Conservation (phyloP, 2,113 vertebrate genomes). For the Lycocorax pyrrhopterus region DNA sequence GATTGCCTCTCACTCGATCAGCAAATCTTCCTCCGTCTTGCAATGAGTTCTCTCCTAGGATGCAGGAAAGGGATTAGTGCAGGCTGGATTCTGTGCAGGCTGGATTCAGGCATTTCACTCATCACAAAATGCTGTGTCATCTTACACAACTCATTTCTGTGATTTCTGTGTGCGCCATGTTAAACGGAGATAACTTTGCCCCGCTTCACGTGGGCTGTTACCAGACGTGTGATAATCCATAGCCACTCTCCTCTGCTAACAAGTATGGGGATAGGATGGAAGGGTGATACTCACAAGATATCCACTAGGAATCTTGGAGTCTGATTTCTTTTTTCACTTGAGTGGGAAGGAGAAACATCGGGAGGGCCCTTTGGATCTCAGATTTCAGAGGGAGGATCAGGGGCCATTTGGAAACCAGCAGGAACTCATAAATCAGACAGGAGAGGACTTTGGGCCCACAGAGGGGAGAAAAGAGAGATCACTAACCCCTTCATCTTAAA, state of each 20-base stretch:
- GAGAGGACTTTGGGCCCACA: neutral
- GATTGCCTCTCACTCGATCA: neutral
- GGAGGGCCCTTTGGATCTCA: neutral
- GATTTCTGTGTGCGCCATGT: rapidly evolving
- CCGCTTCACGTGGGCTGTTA: neutral
- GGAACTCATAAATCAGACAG: slow-evolving; percentile 34
- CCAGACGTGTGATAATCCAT: neutral
- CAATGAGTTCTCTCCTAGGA: neutral
- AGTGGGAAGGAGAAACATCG: neutral
- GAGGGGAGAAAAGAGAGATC: neutral
- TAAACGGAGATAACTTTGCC: neutral
- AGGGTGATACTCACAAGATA: neutral
- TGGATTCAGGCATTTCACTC: neutral
- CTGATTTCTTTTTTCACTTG: neutral
- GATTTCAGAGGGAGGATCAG: slow-evolving; percentile 23
- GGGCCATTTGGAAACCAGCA: slow-evolving; percentile 18
- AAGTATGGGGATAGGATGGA: neutral
- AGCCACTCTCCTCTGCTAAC: neutral
- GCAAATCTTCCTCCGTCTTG: neutral
- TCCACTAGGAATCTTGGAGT: neutral
- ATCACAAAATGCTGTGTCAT: neutral
- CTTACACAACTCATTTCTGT: neutral
- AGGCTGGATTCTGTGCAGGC: neutral
- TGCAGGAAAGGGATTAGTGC: neutral
- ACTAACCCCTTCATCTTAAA: slow-evolving; percentile 18